A percentile compares a stretch with the other conserved stretches of the same genome.
These are phyloP conservation scores for Megaceryle alcyon DNA, from an alignment of 2,797 vertebrate genomes.

Conservation along the genomic window DNA sequence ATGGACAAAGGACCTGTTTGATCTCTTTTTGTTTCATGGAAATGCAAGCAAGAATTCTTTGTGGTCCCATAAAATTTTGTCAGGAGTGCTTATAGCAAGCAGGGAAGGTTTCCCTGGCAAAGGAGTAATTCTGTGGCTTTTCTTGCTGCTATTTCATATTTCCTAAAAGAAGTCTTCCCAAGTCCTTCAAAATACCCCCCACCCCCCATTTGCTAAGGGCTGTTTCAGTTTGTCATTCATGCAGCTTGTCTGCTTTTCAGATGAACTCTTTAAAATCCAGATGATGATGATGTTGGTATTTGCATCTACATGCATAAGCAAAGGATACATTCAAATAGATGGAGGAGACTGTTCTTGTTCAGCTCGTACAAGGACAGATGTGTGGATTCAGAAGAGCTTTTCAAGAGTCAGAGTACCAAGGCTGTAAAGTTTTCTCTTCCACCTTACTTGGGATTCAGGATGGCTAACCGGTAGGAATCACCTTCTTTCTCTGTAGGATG, in stretches of 20 bases:
- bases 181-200: background rate
- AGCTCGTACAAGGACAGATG: fast-evolving
- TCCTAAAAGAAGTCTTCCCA: background rate
- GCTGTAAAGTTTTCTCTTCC: background rate
- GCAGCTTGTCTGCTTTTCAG: background rate
- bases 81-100: background rate
- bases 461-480: background rate
- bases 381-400: background rate
- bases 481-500: background rate
- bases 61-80: background rate
- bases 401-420: background rate
- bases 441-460: background rate
- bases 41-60: background rate
- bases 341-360: background rate
- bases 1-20: background rate
- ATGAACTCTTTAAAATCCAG: background rate
- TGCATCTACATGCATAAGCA: background rate
- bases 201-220: background rate
- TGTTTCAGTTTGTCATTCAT: background rate
- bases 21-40: background rate
- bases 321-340: background rate
- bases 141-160: background rate
- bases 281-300: background rate
- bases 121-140: background rate
- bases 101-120: background rate